Percentiles rank a stretch among this genome's conserved stretches.
phyloP scores from a whole-genome alignment of 1,140 invertebrate species.

The Drosophila pruinosa region DNA sequence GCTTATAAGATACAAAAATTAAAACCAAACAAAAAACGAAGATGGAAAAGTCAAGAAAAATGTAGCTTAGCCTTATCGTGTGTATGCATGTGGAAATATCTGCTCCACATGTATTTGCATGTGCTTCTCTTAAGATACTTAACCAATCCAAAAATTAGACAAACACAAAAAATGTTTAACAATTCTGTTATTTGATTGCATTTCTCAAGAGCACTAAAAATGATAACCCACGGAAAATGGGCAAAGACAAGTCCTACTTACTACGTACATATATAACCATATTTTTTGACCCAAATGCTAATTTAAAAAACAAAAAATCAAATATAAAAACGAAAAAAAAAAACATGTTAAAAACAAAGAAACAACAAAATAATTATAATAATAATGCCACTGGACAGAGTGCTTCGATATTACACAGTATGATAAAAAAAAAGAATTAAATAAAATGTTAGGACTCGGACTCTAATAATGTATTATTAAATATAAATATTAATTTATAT shows the following conservation, averaged over 20 bases:
- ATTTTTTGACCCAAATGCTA: constrained; percentile 56
- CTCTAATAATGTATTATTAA: constrained; percentile 77
- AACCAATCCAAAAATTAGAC: constrained; percentile 36
- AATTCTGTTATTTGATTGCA: constrained; percentile 53
- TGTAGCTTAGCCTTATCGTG: constrained; percentile 50
- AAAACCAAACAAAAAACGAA: not conserved
- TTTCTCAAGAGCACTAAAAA: constrained; percentile 49
- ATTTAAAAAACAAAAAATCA: constrained; percentile 42
- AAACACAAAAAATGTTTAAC: constrained; percentile 25
- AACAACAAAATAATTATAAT: constrained; percentile 30
- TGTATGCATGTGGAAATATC: not conserved
- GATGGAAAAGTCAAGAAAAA: constrained; percentile 20
- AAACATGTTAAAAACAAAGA: constrained; percentile 37
- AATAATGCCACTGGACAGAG: constrained; percentile 44
- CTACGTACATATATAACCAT: constrained; percentile 36
- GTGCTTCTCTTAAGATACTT: constrained; percentile 52
- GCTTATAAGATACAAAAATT: constrained; percentile 17
- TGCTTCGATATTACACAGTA: constrained; percentile 76
- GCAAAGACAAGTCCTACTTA: constrained; percentile 38
- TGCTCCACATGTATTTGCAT: constrained; percentile 9
- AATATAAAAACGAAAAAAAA: constrained; percentile 39
- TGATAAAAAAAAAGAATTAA: constrained; percentile 38
- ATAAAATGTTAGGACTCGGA: constrained; percentile 65
- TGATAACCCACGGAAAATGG: constrained; percentile 35
- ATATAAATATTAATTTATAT: constrained; percentile 79